Percentiles rank a stretch among this genome's conserved stretches.
phyloP scores from a whole-genome alignment of 2,113 vertebrate species.

The Anthoscopus minutus region DNA sequence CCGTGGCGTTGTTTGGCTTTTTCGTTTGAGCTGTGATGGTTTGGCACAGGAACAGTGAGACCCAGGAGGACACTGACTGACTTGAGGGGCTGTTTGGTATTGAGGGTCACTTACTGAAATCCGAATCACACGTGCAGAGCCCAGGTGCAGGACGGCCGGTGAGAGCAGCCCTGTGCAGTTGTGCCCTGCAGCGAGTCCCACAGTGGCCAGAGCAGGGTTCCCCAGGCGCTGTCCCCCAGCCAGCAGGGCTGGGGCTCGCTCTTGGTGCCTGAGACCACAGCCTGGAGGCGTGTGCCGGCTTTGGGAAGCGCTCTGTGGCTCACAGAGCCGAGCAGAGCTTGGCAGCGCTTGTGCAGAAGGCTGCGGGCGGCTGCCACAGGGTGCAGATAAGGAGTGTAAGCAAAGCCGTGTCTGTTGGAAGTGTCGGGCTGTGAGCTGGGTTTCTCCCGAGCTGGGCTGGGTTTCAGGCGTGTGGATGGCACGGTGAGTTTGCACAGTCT shows the following conservation, averaged over 20 bases:
- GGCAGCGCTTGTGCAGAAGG: too few relatives aligned
- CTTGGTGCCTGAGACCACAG: neutral
- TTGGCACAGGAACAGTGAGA: neutral
- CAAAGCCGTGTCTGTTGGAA: fast-evolving
- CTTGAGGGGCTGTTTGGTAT: neutral
- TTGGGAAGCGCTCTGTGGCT: too few relatives aligned
- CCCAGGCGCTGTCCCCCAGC: neutral
- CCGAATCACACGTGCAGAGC: neutral
- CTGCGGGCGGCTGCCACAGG: neutral
- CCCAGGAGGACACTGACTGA: neutral
- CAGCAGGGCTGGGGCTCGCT: neutral
- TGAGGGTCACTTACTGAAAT: neutral
- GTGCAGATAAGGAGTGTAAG: neutral
- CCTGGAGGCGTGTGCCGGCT: neutral
- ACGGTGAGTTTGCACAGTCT: neutral
- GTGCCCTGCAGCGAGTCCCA: fast-evolving
- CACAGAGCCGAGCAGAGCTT: too few relatives aligned
- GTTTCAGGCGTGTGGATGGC: neutral
- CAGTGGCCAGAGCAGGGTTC: fast-evolving
- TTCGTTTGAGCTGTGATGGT: neutral
- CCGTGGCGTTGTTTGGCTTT: fast-evolving
- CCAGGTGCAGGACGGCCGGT: too few relatives aligned
- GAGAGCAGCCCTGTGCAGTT: fast-evolving
- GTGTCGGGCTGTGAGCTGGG: neutral
- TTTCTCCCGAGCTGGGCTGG: neutral